Conservation (phyloP, 2,797 vertebrate species). For the Crocodylus rhombifer region DNA sequence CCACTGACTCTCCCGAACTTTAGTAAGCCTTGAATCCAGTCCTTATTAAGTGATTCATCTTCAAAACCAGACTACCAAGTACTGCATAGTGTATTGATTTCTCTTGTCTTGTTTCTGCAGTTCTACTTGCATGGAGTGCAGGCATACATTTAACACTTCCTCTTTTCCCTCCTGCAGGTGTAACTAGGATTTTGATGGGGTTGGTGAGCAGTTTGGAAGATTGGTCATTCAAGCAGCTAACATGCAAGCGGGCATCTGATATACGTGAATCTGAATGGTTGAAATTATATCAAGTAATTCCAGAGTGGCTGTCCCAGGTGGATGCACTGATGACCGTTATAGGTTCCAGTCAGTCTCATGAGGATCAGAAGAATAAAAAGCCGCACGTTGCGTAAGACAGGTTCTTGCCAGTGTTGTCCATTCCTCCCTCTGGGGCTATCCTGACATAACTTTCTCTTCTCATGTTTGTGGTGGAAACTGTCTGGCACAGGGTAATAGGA, state of each 20-base stretch:
- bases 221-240: constrained; percentile 78
- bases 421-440: neutral
- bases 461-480: neutral
- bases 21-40: constrained; percentile 13
- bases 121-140: constrained; percentile 38
- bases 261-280: constrained; percentile 72
- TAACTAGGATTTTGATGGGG: constrained; percentile 75
- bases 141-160: neutral
- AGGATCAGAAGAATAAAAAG: constrained; percentile 45
- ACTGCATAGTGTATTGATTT: neutral
- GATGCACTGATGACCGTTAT: constrained; percentile 67
- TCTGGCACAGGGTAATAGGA: neutral
- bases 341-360: constrained; percentile 57
- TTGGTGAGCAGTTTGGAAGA: constrained; percentile 79
- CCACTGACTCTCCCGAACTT: neutral
- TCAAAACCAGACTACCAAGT: neutral
- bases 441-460: neutral
- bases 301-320: constrained; percentile 74
- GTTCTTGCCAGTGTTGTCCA: neutral
- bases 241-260: constrained; percentile 22
- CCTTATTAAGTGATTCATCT: constrained; percentile 33
- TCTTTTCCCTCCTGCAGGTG: constrained; percentile 73
- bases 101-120: neutral
- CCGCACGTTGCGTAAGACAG: constrained; percentile 68
- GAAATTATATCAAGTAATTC: constrained; percentile 76